These are phyloP conservation scores for Tenebrosternarchus preto DNA, from an alignment of 2,113 vertebrate species.

Conservation along the genomic window DNA sequence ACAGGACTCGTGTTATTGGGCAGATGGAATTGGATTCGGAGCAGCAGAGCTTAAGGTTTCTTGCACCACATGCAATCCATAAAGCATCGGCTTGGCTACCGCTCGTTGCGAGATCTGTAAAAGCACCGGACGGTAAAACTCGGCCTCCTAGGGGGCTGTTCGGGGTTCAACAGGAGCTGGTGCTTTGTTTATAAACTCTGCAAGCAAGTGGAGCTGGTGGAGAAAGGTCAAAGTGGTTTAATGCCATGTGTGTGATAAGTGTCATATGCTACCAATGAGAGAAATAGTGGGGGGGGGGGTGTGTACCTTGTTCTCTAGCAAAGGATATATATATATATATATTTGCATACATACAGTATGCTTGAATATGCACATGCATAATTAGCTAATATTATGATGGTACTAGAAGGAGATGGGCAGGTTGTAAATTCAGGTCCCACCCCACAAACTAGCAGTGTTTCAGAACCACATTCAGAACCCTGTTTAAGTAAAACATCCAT, in stretches of 20 bases:
- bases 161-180: conserved; percentile 24
- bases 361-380: too few relatives aligned
- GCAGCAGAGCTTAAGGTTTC: conserved; percentile 48
- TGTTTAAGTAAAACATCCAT: conserved; percentile 54
- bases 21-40: conserved; percentile 55
- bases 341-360: too few relatives aligned
- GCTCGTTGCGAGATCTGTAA: conserved; percentile 34
- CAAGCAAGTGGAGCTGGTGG: conserved; percentile 6
- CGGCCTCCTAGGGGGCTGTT: conserved; percentile 18
- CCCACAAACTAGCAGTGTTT: conserved; percentile 68
- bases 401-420: conserved; percentile 64
- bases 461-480: conserved; percentile 65
- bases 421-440: conserved; percentile 64
- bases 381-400: conserved; percentile 61
- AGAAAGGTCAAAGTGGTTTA: conserved; percentile 25
- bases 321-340: neutral
- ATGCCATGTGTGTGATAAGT: conserved; percentile 19
- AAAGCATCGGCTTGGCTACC: conserved; percentile 37
- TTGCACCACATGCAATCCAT: conserved; percentile 45
- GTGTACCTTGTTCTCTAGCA: neutral
- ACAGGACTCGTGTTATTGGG: conserved; percentile 57
- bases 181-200: conserved; percentile 40
- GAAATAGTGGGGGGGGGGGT: neutral
- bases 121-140: conserved; percentile 37
- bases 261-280: conserved; percentile 17